These are phyloP conservation scores for Lutjanus erythropterus DNA, from an alignment of 2,113 vertebrate genomes.

Conservation along the genomic window DNA sequence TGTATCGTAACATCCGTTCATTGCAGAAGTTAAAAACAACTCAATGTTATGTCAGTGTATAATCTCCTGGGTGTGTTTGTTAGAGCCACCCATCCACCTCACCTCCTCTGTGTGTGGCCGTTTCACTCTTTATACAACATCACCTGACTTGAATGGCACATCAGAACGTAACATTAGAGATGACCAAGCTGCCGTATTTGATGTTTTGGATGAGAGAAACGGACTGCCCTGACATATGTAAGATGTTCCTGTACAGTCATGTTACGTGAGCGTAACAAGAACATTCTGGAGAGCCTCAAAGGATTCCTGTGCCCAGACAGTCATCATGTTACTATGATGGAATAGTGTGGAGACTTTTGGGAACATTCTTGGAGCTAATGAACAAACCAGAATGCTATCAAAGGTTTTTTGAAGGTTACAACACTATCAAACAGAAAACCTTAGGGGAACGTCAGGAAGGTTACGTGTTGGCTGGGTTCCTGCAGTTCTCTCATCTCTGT, in stretches of 20 bases:
- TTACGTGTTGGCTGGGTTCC: constrained; percentile 2
- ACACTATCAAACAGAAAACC: constrained; percentile 4
- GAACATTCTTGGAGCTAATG: constrained; percentile 12
- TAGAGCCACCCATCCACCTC: too few relatives aligned
- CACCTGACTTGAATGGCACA: too few relatives aligned
- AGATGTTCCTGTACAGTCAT: background rate
- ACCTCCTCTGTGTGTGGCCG: too few relatives aligned
- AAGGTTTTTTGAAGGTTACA: constrained; percentile 21
- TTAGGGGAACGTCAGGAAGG: constrained; percentile 15
- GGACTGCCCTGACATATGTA: rapidly evolving
- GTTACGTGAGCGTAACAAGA: background rate
- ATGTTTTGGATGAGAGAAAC: too few relatives aligned
- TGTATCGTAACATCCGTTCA: too few relatives aligned
- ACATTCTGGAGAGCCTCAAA: background rate
- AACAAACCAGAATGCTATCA: constrained; percentile 15
- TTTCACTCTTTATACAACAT: too few relatives aligned
- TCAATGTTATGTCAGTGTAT: too few relatives aligned
- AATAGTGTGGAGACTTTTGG: background rate
- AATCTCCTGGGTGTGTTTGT: too few relatives aligned
- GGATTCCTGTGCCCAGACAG: background rate
- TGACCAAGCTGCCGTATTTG: too few relatives aligned
- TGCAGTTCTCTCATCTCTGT: constrained; percentile 2
- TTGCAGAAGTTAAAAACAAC: too few relatives aligned
- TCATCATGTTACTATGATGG: background rate
- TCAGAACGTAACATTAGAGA: too few relatives aligned